These are phyloP conservation scores for Dermochelys coriacea DNA, from an alignment of 2,797 vertebrate species.

Conservation along the genomic window DNA sequence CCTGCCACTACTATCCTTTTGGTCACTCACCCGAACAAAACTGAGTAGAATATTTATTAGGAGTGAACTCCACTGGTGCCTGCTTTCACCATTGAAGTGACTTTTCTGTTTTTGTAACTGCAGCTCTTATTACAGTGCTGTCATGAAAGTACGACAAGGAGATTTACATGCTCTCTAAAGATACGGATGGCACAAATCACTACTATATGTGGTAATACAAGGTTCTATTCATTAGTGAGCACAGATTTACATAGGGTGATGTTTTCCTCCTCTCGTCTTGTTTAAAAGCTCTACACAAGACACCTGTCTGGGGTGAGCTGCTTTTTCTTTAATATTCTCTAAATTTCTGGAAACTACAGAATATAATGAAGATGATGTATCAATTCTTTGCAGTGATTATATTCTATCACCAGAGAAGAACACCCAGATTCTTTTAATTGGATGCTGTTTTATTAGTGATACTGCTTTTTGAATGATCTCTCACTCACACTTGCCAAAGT, in stretches of 20 bases:
- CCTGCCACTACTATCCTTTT: background rate
- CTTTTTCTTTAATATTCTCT: background rate
- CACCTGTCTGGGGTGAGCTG: background rate
- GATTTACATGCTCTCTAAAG: background rate
- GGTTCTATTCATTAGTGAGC: background rate
- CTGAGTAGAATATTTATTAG: background rate
- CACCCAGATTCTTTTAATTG: no score
- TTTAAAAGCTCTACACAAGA: background rate
- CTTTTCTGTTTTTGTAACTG: no score
- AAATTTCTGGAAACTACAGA: background rate
- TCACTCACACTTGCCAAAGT: no score
- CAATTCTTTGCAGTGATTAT: no score
- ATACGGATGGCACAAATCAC: background rate
- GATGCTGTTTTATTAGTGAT: no score
- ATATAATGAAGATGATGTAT: no score
- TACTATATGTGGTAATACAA: background rate
- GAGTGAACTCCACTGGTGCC: background rate
- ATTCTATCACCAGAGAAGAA: no score
- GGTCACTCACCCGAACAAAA: accelerated
- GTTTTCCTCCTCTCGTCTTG: background rate
- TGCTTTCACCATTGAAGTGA: background rate
- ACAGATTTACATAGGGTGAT: background rate
- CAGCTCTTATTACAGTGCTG: no score
- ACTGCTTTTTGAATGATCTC: no score
- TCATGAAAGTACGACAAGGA: no score